Base-by-base conservation (phyloP, 2,888 invertebrate species). In the Harpagoxenus sublaevis region DNA sequence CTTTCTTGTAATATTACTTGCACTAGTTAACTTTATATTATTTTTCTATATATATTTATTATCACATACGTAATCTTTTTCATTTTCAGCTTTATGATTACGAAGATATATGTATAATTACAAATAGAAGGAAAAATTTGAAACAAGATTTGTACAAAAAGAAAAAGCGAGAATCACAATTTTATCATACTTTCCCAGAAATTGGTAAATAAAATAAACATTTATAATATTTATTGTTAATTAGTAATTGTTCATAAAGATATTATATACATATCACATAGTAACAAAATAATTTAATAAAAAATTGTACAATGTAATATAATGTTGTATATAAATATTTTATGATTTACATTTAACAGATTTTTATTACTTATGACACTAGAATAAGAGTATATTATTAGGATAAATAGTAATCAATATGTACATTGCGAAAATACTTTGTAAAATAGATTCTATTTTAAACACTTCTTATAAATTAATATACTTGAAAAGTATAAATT, bases 311-410 rank as follows among this genome's bases (percentile, higher is more conserved):
- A 75, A 48, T n/a, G 2, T 39, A 63, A 62, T 68, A 62, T 68
- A 45, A 78, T 68, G 66, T 9, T 66, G 55, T 78, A 78, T 68
- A 39, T 78, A 78, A 68, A 78, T 78, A 42, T 62, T 63, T 45
- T 53, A 39, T 23, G 23, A 0, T 63, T 75, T 55, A 35, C 23
- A 45, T 45, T 68, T 57, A 68, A 77, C 48, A 42, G 3, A 55
- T 28, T 3, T 12, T 66, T 45, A 31, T 70, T 55, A 55, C 3
- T 65, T 78, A 31, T 78, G 31, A 78, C 55, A 78, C 55, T 70
- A 70, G 68, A 78, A 57, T 66, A 68, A 78, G 42, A 78, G 5
- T 31, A 42, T 39, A 66, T 63, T 15, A 15, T 35, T 66, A 10
- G 15, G 18, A 12, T 15, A 10, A 31, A 15, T n/a, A 51, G 10